Evolutionary conservation across 1,140 invertebrate species (phyloP), one percentile per base, ranked within the genome.

Genomic region (Drosophila parvula): DNA sequence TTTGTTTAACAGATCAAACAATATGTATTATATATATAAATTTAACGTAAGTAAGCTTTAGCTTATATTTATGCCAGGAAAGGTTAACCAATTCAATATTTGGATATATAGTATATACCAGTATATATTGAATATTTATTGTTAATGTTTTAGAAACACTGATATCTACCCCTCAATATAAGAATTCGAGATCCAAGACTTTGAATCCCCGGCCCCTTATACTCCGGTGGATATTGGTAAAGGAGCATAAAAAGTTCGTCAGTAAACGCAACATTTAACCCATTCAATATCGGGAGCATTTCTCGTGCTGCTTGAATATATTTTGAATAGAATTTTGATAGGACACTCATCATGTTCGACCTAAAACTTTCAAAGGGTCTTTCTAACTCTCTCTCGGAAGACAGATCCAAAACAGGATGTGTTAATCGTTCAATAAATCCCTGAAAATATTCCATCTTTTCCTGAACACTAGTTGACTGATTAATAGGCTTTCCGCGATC

Each of bases 381-480:
- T 0, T 11, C 8, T 38, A 16, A 63, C 12, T 22, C 22, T 12
- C 48, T 48, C 4, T 30, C 57, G 4, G 57, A 12, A 11, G 11
- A 12, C 1, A 32, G 10, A 45, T 18, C 57, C 14, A 65, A 11
- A 12, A 8, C 6, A 12, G 44, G 63, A 1, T 7, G n/a, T n/a
- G n/a, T n/a, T n/a, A n/a, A n/a, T n/a, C 0, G 1, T 7, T 32
- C 18, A 14, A 6, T 11, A 4, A 67, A 50, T 16, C 18, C 44
- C n/a, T 34, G 14, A 12, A 48, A 12, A 34, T 62, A 67, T 16
- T 30, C 44, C 5, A 63, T 40, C 14, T 63, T 67, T 14, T 41
- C 10, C 4, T 41, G 12, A 6, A 50, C 9, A 10, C 44, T 36
- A 27, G 34, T 62, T 4, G 64, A 38, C 5, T 5, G 16, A 28